phyloP scores from a whole-genome alignment of 2,113 vertebrate species.

The Crotalus tigris region DNA sequence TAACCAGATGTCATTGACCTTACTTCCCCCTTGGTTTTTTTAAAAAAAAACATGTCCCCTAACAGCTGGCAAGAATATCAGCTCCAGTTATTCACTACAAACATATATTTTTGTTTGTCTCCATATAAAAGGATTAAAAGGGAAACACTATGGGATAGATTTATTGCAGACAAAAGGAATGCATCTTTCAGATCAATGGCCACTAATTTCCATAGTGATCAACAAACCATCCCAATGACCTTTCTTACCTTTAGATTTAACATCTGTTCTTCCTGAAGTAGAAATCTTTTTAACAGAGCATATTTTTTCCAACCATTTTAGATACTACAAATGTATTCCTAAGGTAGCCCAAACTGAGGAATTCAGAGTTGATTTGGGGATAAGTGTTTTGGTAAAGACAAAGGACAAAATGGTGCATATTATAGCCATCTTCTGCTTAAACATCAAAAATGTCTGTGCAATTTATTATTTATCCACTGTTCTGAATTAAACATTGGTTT shows the following conservation, averaged over 20 bases:
- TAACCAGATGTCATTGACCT: constrained; percentile 65
- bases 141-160: constrained; percentile 68
- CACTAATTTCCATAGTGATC: constrained; percentile 5
- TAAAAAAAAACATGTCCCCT: constrained; percentile 54
- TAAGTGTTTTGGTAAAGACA: neutral
- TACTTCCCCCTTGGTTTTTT: constrained; percentile 29
- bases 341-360: neutral
- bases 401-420: neutral
- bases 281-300: constrained; percentile 22
- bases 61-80: constrained; percentile 70
- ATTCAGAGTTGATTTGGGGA: neutral
- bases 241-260: neutral
- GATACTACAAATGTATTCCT: neutral
- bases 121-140: constrained; percentile 66
- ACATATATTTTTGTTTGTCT: constrained; percentile 68
- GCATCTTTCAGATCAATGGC: constrained; percentile 26
- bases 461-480: neutral
- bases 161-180: constrained; percentile 53
- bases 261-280: constrained; percentile 26
- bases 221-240: constrained; percentile 18
- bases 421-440: neutral
- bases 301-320: constrained; percentile 1
- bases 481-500: neutral
- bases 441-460: neutral
- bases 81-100: constrained; percentile 64